A percentile compares a stretch with the other conserved stretches of the same genome.
These are phyloP conservation scores for Tenualosa ilisha DNA, from an alignment of 2,797 vertebrate genomes.

Conservation along the genomic window DNA sequence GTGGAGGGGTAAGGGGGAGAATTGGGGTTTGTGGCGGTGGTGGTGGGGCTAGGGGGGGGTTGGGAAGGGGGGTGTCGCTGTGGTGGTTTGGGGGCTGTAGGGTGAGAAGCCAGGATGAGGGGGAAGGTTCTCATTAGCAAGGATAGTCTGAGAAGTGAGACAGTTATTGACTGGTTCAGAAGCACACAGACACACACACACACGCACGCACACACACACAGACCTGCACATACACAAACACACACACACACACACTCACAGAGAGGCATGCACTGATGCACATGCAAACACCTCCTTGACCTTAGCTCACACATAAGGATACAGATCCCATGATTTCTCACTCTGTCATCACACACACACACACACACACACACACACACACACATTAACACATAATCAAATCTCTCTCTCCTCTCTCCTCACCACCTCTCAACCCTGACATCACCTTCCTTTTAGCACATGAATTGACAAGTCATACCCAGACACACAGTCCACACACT, in stretches of 20 bases:
- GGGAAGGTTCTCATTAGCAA: slow-evolving; percentile 13
- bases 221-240: background rate
- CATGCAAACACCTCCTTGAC: background rate
- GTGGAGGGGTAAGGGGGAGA: background rate
- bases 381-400: background rate
- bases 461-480: too few species aligned
- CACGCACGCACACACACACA: background rate
- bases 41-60: background rate
- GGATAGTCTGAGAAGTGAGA: slow-evolving; percentile 37
- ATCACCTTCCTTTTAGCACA: background rate
- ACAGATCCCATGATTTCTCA: background rate
- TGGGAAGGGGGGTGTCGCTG: too few species aligned
- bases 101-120: background rate
- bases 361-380: background rate
- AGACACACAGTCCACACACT: background rate
- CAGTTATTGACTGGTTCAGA: slow-evolving; percentile 51
- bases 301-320: background rate
- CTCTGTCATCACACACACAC: background rate
- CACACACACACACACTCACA: slow-evolving; percentile 8
- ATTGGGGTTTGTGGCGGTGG: background rate
- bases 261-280: slow-evolving; percentile 7
- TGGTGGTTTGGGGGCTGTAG: background rate
- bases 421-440: background rate
- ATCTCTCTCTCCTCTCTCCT: background rate
- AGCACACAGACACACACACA: slow-evolving; percentile 16